phyloP scores from a whole-genome alignment of 1,140 invertebrate species.

The Mamestra configurata region DNA sequence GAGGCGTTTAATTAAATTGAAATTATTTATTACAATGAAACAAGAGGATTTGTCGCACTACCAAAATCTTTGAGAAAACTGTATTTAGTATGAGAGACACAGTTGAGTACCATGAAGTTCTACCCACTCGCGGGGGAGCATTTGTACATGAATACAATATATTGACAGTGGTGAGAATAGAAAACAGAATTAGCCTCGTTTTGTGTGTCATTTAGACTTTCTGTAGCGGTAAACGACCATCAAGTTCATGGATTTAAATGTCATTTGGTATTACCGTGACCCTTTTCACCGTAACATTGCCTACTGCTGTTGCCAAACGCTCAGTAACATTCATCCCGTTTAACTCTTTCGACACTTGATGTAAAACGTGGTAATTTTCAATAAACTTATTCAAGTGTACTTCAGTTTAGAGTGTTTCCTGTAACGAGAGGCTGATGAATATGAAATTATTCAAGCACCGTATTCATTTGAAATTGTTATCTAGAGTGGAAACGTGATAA shows the following conservation, averaged over 20 bases:
- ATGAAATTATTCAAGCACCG: constrained; percentile 27
- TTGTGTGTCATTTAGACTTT: constrained; percentile 41
- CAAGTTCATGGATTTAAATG: constrained; percentile 49
- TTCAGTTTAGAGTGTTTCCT: constrained; percentile 28
- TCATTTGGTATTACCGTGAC: constrained; percentile 26
- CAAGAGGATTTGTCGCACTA: neutral
- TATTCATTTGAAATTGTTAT: constrained; percentile 32
- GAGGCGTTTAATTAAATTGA: neutral
- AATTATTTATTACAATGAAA: neutral
- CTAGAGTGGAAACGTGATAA: constrained; percentile 42
- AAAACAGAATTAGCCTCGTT: constrained; percentile 48
- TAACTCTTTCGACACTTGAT: constrained; percentile 4
- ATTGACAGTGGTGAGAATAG: constrained; percentile 41
- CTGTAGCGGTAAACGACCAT: constrained; percentile 43
- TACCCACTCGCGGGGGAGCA: neutral
- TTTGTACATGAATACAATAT: constrained; percentile 42
- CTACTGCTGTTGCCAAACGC: constrained; percentile 1
- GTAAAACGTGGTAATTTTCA: constrained; percentile 12
- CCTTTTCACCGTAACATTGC: constrained; percentile 27
- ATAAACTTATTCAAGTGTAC: constrained; percentile 10
- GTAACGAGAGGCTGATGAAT: constrained; percentile 23
- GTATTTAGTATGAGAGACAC: neutral
- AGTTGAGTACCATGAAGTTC: neutral
- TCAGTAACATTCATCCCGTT: neutral
- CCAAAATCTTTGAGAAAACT: neutral